A percentile compares a stretch with the other conserved stretches of the same genome.
phyloP scores from a whole-genome alignment of 2,113 vertebrate genomes.

The Chaetorhynchus papuensis region DNA sequence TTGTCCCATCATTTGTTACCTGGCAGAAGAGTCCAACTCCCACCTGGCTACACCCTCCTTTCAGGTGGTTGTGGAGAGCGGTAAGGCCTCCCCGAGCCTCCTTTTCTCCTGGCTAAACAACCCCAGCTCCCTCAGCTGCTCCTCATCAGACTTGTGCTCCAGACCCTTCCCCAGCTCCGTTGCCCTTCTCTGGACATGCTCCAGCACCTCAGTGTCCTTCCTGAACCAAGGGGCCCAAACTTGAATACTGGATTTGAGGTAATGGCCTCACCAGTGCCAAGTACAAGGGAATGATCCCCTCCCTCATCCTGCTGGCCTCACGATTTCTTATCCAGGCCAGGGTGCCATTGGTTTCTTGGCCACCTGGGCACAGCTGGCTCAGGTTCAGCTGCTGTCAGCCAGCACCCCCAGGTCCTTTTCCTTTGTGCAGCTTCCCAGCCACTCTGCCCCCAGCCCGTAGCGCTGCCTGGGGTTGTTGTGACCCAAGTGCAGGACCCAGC shows the following conservation, averaged over 20 bases:
- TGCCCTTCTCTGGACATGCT: not conserved
- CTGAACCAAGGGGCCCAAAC: not conserved
- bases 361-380: not conserved
- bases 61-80: not conserved
- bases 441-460: not conserved
- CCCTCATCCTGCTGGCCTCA: not conserved
- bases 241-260: not conserved
- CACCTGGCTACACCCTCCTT: not conserved
- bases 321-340: not conserved
- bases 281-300: not conserved
- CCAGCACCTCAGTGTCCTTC: not conserved
- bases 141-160: not conserved
- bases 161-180: not conserved
- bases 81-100: not conserved
- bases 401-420: not conserved
- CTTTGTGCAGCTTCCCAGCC: not conserved
- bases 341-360: not conserved
- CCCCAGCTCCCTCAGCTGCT: not conserved
- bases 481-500: not conserved
- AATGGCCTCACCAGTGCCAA: not conserved
- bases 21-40: fast-evolving
- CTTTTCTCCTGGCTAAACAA: not conserved
- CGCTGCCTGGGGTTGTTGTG: not conserved
- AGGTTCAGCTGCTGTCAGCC: not conserved
- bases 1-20: not conserved